A percentile compares a stretch with the other conserved stretches of the same genome.
These are phyloP conservation scores for Orthonyx spaldingii DNA, from an alignment of 2,113 vertebrate species.

Conservation along the genomic window DNA sequence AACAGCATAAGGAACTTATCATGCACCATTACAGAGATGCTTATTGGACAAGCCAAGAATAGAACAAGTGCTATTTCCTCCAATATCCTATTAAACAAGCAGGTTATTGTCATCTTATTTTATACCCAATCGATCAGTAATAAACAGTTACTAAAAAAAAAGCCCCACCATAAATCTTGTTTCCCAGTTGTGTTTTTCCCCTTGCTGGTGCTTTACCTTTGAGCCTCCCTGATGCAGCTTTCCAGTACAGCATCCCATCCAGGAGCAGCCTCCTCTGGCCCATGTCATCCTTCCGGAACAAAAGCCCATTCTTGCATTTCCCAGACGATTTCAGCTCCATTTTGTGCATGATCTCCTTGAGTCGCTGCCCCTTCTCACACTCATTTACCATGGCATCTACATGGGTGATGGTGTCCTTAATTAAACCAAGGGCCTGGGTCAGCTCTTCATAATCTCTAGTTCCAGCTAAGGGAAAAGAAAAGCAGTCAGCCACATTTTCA, in stretches of 20 bases:
- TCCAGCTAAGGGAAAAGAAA: constrained; percentile 68
- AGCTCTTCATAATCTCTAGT: constrained; percentile 84
- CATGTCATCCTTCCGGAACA: constrained; percentile 88
- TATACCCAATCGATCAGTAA: constrained; percentile 18
- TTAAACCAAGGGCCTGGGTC: constrained; percentile 78
- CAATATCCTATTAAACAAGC: constrained; percentile 42
- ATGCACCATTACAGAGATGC: constrained; percentile 9
- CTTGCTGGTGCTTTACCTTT: constrained; percentile 79
- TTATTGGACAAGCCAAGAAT: constrained; percentile 59
- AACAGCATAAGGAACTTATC: constrained; percentile 25
- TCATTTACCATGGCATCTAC: constrained; percentile 88
- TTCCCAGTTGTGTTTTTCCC: neutral
- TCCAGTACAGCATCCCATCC: constrained; percentile 89
- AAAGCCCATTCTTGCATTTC: constrained; percentile 85
- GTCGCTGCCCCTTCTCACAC: constrained; percentile 82
- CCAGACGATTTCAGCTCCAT: constrained; percentile 86
- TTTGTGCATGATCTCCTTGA: constrained; percentile 82
- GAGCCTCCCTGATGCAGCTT: constrained; percentile 84
- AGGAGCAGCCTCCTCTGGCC: constrained; percentile 76
- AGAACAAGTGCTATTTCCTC: constrained; percentile 57
- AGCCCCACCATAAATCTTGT: neutral
- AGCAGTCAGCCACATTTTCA: neutral
- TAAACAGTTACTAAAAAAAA: constrained; percentile 14
- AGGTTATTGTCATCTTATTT: constrained; percentile 21
- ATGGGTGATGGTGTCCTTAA: constrained; percentile 83